Conservation (phyloP, 53 echinoderm and acorn worm species). For the Echinometra lucunter region DNA sequence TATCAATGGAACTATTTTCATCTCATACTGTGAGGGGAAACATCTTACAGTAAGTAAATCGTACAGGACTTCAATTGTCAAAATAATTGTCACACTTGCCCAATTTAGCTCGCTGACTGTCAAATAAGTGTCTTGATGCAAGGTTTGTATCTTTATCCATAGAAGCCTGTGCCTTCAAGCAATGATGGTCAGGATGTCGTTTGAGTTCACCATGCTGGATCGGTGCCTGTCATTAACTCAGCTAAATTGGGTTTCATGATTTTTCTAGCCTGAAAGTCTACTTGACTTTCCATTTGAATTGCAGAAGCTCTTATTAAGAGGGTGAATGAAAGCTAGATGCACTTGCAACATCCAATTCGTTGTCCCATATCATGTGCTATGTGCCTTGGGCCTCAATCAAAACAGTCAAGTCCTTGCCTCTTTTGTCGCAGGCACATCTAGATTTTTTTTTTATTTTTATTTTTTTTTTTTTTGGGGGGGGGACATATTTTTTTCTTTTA, state of each 20-base stretch:
- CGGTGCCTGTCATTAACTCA: background rate
- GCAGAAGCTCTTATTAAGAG: no score
- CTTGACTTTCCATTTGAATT: background rate
- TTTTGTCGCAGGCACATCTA: no score
- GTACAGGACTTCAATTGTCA: background rate
- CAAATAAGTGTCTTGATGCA: background rate
- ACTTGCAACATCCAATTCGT: background rate
- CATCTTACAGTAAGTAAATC: background rate
- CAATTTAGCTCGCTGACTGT: background rate
- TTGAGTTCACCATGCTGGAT: background rate
- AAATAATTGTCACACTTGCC: background rate
- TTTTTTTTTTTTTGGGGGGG: no score
- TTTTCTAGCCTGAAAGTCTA: background rate
- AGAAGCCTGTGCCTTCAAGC: background rate
- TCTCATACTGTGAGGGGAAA: background rate
- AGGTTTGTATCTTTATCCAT: background rate
- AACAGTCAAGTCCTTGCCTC: no score
- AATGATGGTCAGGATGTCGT: background rate
- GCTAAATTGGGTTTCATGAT: background rate
- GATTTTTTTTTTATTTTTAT: no score
- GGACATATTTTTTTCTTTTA: no score
- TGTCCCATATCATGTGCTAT: background rate
- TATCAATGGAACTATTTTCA: background rate
- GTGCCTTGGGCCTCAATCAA: background rate
- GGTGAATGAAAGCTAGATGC: background rate